Percentiles rank a stretch among this genome's conserved stretches.
These are phyloP conservation scores for Neria commutata DNA, from an alignment of 2,888 invertebrate genomes.

Conservation along the genomic window DNA sequence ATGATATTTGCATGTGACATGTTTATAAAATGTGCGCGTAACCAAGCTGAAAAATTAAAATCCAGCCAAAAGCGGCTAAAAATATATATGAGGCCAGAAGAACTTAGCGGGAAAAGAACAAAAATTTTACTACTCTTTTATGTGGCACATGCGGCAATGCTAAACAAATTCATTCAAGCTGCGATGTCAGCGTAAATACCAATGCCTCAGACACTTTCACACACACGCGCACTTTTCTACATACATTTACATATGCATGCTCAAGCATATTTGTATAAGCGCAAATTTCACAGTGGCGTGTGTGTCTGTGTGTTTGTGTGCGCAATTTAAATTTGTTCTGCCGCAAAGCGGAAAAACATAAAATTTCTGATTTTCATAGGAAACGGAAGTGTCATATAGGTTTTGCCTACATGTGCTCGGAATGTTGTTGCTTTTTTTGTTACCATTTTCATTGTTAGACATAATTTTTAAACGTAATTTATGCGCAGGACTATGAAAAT, in stretches of 20 bases:
- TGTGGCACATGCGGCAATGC: neutral
- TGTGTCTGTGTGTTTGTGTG: neutral
- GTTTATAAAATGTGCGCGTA: too few relatives aligned
- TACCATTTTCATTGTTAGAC: too few relatives aligned
- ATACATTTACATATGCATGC: neutral
- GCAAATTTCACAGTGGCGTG: too few relatives aligned
- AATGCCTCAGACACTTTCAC: neutral
- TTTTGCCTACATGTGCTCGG: too few relatives aligned
- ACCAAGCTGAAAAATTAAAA: neutral
- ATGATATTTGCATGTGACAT: too few relatives aligned
- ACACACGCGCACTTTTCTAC: neutral
- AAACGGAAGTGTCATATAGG: too few relatives aligned
- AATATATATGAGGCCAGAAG: neutral
- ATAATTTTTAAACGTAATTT: too few relatives aligned
- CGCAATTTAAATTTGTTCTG: neutral
- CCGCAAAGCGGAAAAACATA: too few relatives aligned
- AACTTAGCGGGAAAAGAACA: neutral
- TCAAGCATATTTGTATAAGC: neutral
- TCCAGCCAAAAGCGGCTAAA: neutral
- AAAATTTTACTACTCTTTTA: neutral
- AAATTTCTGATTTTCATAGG: too few relatives aligned
- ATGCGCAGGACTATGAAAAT: too few relatives aligned
- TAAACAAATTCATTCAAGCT: neutral
- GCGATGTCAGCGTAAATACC: neutral
- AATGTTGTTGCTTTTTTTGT: too few relatives aligned